A percentile compares a stretch with the other conserved stretches of the same genome.
Evolutionary conservation across 2,797 vertebrate species (phyloP).

Genomic region (Gobionotothen gibberifrons): DNA sequence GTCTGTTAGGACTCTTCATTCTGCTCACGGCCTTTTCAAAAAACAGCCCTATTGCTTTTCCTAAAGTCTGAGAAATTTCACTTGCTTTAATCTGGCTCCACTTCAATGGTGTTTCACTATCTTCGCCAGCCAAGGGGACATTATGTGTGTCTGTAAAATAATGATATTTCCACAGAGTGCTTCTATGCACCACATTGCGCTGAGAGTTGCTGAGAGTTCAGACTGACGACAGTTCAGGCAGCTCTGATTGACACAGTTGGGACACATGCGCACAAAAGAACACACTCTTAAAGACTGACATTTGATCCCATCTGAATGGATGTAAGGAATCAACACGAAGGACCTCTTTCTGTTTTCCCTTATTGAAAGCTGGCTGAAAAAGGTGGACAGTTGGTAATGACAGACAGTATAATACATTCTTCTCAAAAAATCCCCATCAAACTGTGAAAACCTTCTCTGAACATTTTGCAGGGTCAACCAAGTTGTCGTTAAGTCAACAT

Average conservation of each 20-base stretch:
- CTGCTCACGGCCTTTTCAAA: constrained; percentile 55
- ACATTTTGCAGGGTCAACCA: background rate
- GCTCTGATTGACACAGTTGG: constrained; percentile 1
- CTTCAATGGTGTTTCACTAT: constrained; percentile 55
- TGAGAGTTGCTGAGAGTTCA: constrained; percentile 15
- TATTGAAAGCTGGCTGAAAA: background rate
- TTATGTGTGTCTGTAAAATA: constrained; percentile 65
- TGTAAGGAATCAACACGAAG: constrained; percentile 12
- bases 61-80: constrained; percentile 52
- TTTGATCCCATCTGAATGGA: constrained; percentile 13
- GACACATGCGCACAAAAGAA: background rate
- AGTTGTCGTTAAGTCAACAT: background rate
- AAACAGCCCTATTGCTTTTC: constrained; percentile 48
- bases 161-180: constrained; percentile 53
- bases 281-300: background rate
- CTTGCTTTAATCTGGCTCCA: constrained; percentile 65
- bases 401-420: background rate
- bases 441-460: background rate
- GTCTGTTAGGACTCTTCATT: constrained; percentile 47
- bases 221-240: constrained; percentile 28
- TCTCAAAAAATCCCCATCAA: constrained; percentile 2
- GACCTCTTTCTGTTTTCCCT: background rate
- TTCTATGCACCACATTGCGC: constrained; percentile 22
- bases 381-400: background rate
- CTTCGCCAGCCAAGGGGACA: constrained; percentile 50